phyloP scores from a whole-genome alignment of 2,113 vertebrate species.

The Zapornia atra region DNA sequence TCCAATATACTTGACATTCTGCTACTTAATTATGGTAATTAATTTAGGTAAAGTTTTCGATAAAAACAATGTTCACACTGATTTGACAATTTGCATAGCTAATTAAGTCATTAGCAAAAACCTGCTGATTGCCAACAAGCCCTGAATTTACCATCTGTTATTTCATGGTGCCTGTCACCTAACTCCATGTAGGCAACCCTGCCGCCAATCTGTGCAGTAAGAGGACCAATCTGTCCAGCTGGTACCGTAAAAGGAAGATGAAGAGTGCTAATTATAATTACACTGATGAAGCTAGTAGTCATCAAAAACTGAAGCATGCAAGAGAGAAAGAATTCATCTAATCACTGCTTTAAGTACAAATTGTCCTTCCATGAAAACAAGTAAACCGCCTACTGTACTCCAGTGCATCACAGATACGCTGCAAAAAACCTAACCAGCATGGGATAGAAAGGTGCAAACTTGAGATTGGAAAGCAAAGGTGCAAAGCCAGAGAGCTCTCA shows the following conservation, averaged over 20 bases:
- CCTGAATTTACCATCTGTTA: slow-evolving; percentile 97
- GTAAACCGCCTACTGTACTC: slow-evolving; percentile 60
- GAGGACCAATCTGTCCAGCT: slow-evolving; percentile 86
- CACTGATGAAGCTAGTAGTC: slow-evolving; percentile 83
- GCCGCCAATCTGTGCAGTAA: slow-evolving; percentile 83
- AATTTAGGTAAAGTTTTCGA: slow-evolving; percentile 98
- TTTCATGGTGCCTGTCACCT: slow-evolving; percentile 91
- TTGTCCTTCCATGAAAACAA: slow-evolving; percentile 72
- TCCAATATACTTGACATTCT: slow-evolving; percentile 87
- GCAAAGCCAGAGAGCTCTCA: slow-evolving; percentile 56
- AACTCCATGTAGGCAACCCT: slow-evolving; percentile 81
- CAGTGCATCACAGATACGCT: slow-evolving; percentile 18
- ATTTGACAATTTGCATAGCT: slow-evolving; percentile 99
- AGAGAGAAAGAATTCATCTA: slow-evolving; percentile 71
- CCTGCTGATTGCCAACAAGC: slow-evolving; percentile 96
- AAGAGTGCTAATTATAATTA: slow-evolving; percentile 88
- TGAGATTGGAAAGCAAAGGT: slow-evolving; percentile 52
- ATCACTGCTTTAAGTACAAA: slow-evolving; percentile 73
- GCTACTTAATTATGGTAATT: slow-evolving; percentile 96
- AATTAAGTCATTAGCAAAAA: slow-evolving; percentile 99
- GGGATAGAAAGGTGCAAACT: slow-evolving; percentile 22
- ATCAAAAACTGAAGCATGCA: slow-evolving; percentile 79
- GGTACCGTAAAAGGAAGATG: slow-evolving; percentile 83
- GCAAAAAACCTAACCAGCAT: slow-evolving; percentile 37
- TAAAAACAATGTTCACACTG: slow-evolving; percentile 98